Base-by-base conservation (phyloP, 2,113 vertebrate species). In the Camelus bactrianus region DNA sequence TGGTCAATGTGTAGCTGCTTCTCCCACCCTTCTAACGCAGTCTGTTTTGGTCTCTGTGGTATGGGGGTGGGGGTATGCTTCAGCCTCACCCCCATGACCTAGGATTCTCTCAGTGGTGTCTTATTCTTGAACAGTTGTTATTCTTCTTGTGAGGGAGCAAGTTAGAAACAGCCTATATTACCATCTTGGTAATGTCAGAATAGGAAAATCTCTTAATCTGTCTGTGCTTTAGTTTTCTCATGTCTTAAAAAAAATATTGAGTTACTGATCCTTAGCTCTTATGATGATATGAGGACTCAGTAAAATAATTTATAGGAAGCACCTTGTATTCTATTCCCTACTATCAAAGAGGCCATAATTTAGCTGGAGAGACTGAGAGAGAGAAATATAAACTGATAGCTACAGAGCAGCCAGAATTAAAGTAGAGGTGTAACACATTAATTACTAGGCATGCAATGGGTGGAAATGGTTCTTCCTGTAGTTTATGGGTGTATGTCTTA, bases 221-320 rank as follows among this genome's bases (percentile, higher is more conserved):
- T 30, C 17, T 80, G 30, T 64, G 62, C 5, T 38, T 73, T 94
- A 22, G 22, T 90, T 93, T 64, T 81, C 48, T 70, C 54, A 13
- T 38, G 9, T 52, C 48, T 91, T 95, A 80, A 50, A 80, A 91
- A 96, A 88, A 88, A 94, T 81, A 64, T 5, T 42, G 4, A 6
- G 15, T 88, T 70, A 50, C n/a, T 64, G 9, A 76, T 42, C 30
- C 50, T 65, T 82, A 89, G 32, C 6, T 95, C 2, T 73, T 70
- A 65, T 56, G 50, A 30, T 35, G 13, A 6, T 52, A 0, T 15
- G 5, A 95, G 16, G 12, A 90, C 90, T 89, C 87, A 90, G 67
- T 77, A 28, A 95, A 70, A 89, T 85, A 79, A 92, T 73, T 11
- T 52, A 70, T 22, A 15, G n/a, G 38, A 82, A 83, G 1, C 13